phyloP scores from a whole-genome alignment of 2,797 vertebrate genomes.

The Hephaestus fuliginosus region DNA sequence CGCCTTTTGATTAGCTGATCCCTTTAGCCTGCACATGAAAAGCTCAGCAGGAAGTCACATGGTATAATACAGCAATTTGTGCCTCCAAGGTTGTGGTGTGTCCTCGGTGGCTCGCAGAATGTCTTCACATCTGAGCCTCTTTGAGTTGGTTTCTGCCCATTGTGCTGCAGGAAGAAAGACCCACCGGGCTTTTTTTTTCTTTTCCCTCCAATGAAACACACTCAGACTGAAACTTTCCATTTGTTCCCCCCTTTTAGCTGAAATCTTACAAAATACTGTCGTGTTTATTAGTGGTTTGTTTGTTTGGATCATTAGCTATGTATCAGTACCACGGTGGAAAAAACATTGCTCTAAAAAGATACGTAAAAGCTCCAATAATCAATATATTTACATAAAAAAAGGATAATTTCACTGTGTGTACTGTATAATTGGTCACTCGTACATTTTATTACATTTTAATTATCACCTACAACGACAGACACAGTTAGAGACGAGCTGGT shows the following conservation, averaged over 20 bases:
- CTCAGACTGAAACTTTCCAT: constrained; percentile 24
- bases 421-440: background rate
- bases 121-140: constrained; percentile 68
- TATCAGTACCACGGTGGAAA: background rate
- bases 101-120: constrained; percentile 54
- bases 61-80: constrained; percentile 73
- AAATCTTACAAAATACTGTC: constrained; percentile 8
- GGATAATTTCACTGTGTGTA: background rate
- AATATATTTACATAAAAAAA: background rate
- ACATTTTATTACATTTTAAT: no score
- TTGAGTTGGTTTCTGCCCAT: constrained; percentile 65
- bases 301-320: background rate
- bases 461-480: background rate
- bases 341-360: no score
- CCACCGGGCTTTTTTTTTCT: constrained; percentile 7
- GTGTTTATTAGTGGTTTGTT: background rate
- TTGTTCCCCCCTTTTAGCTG: background rate
- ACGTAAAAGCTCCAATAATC: background rate
- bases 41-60: constrained; percentile 72
- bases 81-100: constrained; percentile 65
- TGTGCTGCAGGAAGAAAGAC: constrained; percentile 64
- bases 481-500: background rate
- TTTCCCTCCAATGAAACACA: constrained; percentile 22
- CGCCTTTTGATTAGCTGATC: constrained; percentile 63
- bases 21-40: constrained; percentile 71